Percentiles rank a stretch among this genome's conserved stretches.
Conservation (phyloP, 2,888 invertebrate genomes). For the Antitype chi region DNA sequence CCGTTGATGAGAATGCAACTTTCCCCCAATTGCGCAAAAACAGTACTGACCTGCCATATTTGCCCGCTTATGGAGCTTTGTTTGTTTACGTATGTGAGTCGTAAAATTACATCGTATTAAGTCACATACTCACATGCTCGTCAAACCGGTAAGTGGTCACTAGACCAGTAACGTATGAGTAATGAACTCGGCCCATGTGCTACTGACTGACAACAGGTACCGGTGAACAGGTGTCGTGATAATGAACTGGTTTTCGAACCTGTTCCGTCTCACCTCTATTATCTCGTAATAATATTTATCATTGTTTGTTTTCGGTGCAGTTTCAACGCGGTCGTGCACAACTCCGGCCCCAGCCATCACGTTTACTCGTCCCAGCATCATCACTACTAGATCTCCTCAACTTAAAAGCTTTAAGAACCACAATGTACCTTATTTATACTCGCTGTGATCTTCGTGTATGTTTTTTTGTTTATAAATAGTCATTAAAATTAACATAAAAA, state of each 20-base stretch:
- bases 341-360: conserved; percentile 88
- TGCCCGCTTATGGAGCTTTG: conserved; percentile 74
- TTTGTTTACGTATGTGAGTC: conserved; percentile 68
- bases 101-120: conserved; percentile 73
- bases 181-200: conserved; percentile 84
- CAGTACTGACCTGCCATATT: conserved; percentile 69
- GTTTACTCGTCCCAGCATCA: conserved; percentile 85
- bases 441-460: conserved; percentile 80
- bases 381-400: conserved; percentile 76
- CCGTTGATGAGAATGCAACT: conserved; percentile 73
- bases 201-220: conserved; percentile 68
- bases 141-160: conserved; percentile 81
- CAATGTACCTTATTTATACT: conserved; percentile 79
- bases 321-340: conserved; percentile 88
- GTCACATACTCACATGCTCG: conserved; percentile 85
- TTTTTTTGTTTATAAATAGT: conserved; percentile 73
- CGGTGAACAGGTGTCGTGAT: conserved; percentile 73
- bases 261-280: conserved; percentile 56
- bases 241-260: conserved; percentile 66
- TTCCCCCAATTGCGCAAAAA: conserved; percentile 80
- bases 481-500: conserved; percentile 68
- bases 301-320: conserved; percentile 77
- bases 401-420: conserved; percentile 63
- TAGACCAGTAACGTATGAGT: conserved; percentile 76
- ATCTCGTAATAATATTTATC: conserved; percentile 57